A percentile compares a stretch with the other conserved stretches of the same genome.
These are phyloP conservation scores for Drosophila histrio DNA, from an alignment of 2,888 invertebrate genomes.

Conservation along the genomic window DNA sequence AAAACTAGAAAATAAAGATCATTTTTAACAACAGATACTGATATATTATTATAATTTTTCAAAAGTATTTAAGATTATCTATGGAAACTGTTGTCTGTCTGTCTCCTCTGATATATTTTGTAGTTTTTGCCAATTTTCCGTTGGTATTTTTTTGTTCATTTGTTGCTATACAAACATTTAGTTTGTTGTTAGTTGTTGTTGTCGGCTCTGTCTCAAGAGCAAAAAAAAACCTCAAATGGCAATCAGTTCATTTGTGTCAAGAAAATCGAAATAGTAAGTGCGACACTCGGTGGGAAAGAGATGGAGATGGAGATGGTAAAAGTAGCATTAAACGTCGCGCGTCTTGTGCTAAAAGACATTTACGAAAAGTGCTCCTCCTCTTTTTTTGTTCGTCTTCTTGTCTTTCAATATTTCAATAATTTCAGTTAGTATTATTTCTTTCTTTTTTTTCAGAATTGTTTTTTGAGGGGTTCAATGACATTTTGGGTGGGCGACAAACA, in stretches of 20 bases:
- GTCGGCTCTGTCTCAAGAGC: conserved; percentile 29
- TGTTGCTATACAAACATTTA: conserved; percentile 9
- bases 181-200: conserved; percentile 6
- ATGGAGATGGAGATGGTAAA: neutral
- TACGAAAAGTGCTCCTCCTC: conserved; percentile 16
- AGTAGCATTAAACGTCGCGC: conserved; percentile 28
- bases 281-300: conserved; percentile 5
- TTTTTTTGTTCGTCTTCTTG: conserved; percentile 31
- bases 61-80: conserved; percentile 6
- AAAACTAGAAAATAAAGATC: neutral
- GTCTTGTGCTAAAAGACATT: conserved; percentile 59
- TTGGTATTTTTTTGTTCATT: conserved; percentile 14
- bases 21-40: neutral
- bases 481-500: conserved; percentile 43
- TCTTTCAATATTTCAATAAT: conserved; percentile 66
- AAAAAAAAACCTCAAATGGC: conserved; percentile 34
- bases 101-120: no score
- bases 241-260: conserved; percentile 60
- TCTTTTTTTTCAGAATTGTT: conserved; percentile 9
- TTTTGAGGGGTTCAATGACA: conserved; percentile 65
- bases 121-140: conserved; percentile 5
- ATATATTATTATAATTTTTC: neutral
- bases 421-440: conserved; percentile 30
- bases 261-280: conserved; percentile 37
- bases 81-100: neutral